phyloP scores from a whole-genome alignment of 2,888 invertebrate species.

The Dexiosoma caninum region DNA sequence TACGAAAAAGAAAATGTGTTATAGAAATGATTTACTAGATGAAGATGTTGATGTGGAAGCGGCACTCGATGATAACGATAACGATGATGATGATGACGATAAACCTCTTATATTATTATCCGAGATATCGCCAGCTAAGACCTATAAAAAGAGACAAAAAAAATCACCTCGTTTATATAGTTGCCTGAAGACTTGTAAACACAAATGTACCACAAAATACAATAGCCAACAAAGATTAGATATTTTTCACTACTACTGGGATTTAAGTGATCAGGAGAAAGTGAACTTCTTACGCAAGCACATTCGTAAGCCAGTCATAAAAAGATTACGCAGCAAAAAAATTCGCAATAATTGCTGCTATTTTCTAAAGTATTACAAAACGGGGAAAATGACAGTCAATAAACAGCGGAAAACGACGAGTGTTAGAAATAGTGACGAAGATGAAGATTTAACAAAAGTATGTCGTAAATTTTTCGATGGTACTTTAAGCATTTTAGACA shows the following conservation, averaged over 20 bases:
- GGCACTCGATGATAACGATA: too few species aligned
- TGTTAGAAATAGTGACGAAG: neutral
- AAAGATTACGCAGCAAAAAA: slow-evolving; percentile 40
- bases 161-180: slow-evolving; percentile 37
- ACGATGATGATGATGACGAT: slow-evolving; percentile 21
- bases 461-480: slow-evolving; percentile 61
- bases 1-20: neutral
- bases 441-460: slow-evolving; percentile 40
- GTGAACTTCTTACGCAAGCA: slow-evolving; percentile 45
- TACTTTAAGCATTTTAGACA: slow-evolving; percentile 39
- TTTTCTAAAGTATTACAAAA: slow-evolving; percentile 39
- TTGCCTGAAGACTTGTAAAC: slow-evolving; percentile 60
- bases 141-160: slow-evolving; percentile 15
- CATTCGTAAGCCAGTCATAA: slow-evolving; percentile 34
- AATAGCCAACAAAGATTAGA: slow-evolving; percentile 44
- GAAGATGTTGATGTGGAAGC: neutral
- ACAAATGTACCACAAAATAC: slow-evolving; percentile 59
- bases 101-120: slow-evolving; percentile 43
- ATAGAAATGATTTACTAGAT: neutral
- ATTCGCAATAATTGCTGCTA: slow-evolving; percentile 53
- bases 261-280: slow-evolving; percentile 34
- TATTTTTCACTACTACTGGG: slow-evolving; percentile 61
- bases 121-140: neutral
- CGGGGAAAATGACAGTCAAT: neutral
- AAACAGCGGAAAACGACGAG: neutral